Conservation (phyloP, 1,140 invertebrate species). For the Lepidotrigona ventralis region DNA sequence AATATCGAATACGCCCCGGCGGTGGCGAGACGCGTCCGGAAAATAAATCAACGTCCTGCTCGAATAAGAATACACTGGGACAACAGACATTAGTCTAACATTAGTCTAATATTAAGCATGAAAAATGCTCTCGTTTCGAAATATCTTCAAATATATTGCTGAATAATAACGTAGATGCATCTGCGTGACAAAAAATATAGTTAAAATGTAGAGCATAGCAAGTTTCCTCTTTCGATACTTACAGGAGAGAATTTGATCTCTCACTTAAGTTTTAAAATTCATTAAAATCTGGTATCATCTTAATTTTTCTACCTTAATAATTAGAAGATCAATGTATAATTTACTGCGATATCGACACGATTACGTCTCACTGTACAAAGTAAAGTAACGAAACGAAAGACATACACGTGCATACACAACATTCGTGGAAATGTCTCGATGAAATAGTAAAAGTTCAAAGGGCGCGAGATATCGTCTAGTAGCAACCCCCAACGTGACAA, state of each 20-base stretch:
- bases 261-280: neutral
- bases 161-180: neutral
- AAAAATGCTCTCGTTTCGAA: neutral
- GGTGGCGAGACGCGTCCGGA: conserved; percentile 4
- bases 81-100: conserved; percentile 23
- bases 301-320: neutral
- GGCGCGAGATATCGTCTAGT: conserved; percentile 6
- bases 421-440: conserved; percentile 2
- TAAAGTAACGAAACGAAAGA: neutral
- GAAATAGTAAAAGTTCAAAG: conserved; percentile 45
- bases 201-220: neutral
- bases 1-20: conserved; percentile 12
- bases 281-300: neutral
- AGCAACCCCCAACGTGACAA: conserved; percentile 23
- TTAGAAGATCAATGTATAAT: neutral
- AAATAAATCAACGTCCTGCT: conserved; percentile 44
- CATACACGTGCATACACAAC: neutral
- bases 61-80: conserved; percentile 40
- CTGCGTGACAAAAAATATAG: neutral
- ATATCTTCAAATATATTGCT: neutral
- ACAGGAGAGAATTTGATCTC: neutral
- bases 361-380: neutral
- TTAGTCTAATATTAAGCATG: conserved; percentile 19
- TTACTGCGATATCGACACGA: neutral
- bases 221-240: neutral